phyloP scores from a whole-genome alignment of 1,140 invertebrate genomes.

The Drosophila nikananu region DNA sequence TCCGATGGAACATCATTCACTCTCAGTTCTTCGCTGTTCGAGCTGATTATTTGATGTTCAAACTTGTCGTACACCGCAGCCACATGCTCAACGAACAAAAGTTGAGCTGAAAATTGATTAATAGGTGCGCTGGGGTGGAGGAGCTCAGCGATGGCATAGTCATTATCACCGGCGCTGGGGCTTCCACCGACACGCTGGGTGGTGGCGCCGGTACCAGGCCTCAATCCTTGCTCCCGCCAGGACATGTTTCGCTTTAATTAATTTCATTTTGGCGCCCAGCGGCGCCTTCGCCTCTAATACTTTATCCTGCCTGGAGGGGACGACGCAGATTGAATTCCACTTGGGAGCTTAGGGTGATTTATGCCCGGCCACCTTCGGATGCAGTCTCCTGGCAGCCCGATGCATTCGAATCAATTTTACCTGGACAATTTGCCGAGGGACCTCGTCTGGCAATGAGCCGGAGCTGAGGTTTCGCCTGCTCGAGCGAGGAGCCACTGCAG shows the following conservation, averaged over 20 bases:
- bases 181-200: constrained; percentile 58
- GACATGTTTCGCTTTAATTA: constrained; percentile 70
- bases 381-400: constrained; percentile 7
- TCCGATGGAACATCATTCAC: constrained; percentile 65
- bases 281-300: constrained; percentile 28
- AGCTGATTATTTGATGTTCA: constrained; percentile 72
- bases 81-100: constrained; percentile 56
- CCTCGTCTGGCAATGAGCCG: neutral
- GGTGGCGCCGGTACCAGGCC: constrained; percentile 42
- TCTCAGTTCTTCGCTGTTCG: constrained; percentile 12
- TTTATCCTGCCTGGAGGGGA: constrained; percentile 9
- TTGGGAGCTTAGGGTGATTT: constrained; percentile 34
- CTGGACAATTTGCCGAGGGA: constrained; percentile 12
- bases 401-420: constrained; percentile 38
- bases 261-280: constrained; percentile 63
- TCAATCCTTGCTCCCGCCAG: constrained; percentile 31
- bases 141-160: constrained; percentile 21
- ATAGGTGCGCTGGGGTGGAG: constrained; percentile 52
- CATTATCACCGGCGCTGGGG: constrained; percentile 44
- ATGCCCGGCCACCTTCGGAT: constrained; percentile 22
- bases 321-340: constrained; percentile 37
- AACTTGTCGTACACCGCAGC: constrained; percentile 49
- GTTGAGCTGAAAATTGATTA: constrained; percentile 77
- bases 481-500: constrained; percentile 10
- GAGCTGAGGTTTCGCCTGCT: constrained; percentile 14